These are phyloP conservation scores for Rhopalosiphum padi DNA, from an alignment of 1,140 invertebrate species.

Conservation along the genomic window DNA sequence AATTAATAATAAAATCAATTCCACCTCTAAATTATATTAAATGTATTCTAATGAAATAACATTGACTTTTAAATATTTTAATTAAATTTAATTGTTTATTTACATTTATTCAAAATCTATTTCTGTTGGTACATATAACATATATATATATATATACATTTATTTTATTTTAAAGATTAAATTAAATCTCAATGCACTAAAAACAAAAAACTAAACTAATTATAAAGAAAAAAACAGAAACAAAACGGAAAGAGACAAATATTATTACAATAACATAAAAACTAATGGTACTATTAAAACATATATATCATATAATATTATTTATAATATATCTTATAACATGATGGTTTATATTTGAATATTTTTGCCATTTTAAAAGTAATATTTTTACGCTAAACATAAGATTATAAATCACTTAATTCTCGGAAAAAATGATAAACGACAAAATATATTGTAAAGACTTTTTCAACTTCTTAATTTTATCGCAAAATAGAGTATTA, in stretches of 20 bases:
- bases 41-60: not conserved
- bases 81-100: not conserved
- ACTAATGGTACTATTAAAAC: not conserved
- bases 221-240: not conserved
- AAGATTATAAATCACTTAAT: not conserved
- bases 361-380: not conserved
- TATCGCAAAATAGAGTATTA: not conserved
- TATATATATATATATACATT: not conserved
- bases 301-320: not conserved
- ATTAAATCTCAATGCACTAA: not conserved
- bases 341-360: slow-evolving; percentile 17
- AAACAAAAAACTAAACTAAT: not conserved
- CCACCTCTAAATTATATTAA: not conserved
- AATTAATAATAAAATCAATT: not conserved
- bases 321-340: not conserved
- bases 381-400: not conserved
- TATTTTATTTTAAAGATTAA: not conserved
- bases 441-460: not conserved
- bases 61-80: not conserved
- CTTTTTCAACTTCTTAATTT: not conserved
- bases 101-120: not conserved
- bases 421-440: not conserved
- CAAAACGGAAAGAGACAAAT: not conserved
- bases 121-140: not conserved
- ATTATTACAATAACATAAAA: not conserved